Evolutionary conservation across 1,140 invertebrate genomes (phyloP), one percentile per base, ranked within the genome.

Genomic region (Antheraea mylitta): DNA sequence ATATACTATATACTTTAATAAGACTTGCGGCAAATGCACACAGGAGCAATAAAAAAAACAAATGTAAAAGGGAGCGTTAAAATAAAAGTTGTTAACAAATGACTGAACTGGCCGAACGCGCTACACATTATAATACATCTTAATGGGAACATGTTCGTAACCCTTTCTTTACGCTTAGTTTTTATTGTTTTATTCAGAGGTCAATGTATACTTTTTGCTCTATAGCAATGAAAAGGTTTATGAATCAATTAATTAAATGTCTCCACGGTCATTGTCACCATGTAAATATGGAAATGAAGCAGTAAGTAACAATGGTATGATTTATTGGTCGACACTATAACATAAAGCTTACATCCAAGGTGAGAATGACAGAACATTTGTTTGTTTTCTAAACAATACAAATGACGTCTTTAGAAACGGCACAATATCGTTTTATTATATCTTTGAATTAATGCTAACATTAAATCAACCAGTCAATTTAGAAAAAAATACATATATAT

Each of bases 231-330:
- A 86, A 89, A 86, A 85, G 89, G 79, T 90, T 91, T 90, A 89
- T 90, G 82, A 86, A 88, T 91, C 89, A 91, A 91, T 91, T 91
- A 91, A 90, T 90, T 89, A 91, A 90, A 91, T 82, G 87, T 86
- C 78, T 83, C 76, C 78, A 87, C 89, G 87, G 86, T 91, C 86
- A 87, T 90, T 90, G 89, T 90, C 86, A 75, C 78, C 83, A 81
- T 85, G 82, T 79, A 90, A 91, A 91, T 90, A 91, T 89, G 89
- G 78, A 85, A 90, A 91, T 91, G 76, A 86, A 84, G 76, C 76
- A 75, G 82, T 72, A 76, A 73, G 70, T 83, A 91, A 91, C 89
- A 91, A 90, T 83, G 81, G 79, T 67, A 70, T 91, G 87, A 91
- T 91, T 90, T 91, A 91, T 91, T 78, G 78, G 79, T 75, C 67